A percentile compares a stretch with the other conserved stretches of the same genome.
Evolutionary conservation across 2,888 invertebrate genomes (phyloP).

Genomic region (Exocentrus adspersus): DNA sequence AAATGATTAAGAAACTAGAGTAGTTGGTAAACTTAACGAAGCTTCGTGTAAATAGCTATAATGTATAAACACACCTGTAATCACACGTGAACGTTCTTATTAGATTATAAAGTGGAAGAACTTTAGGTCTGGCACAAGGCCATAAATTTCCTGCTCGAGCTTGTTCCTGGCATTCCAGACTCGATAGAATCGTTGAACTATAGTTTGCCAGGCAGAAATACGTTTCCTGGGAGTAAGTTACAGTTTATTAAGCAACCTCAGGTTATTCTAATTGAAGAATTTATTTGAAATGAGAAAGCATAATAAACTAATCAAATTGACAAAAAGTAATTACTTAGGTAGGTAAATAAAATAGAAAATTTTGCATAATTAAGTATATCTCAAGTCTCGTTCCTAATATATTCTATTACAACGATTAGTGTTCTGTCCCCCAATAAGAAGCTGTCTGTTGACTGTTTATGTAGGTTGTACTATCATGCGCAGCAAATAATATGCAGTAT

Average conservation of each 20-base stretch:
- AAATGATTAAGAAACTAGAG: neutral
- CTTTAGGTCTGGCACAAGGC: slow-evolving; percentile 4
- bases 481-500: no score
- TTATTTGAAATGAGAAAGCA: no score
- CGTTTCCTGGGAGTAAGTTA: neutral
- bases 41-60: slow-evolving; percentile 9
- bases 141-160: neutral
- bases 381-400: no score
- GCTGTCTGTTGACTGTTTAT: no score
- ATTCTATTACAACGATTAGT: no score
- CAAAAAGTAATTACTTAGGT: no score
- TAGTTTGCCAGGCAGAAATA: neutral
- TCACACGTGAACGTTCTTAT: slow-evolving; percentile 27
- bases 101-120: slow-evolving; percentile 25
- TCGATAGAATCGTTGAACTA: neutral
- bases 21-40: neutral
- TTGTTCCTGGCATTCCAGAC: slow-evolving; percentile 4
- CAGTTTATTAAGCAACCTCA: neutral
- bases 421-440: no score
- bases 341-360: no score
- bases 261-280: no score
- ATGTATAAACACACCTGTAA: slow-evolving; percentile 23
- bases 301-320: no score
- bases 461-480: no score
- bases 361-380: no score